A percentile compares a stretch with the other conserved stretches of the same genome.
phyloP scores from a whole-genome alignment of 1,140 invertebrate species.

The Kradibia gibbosae region DNA sequence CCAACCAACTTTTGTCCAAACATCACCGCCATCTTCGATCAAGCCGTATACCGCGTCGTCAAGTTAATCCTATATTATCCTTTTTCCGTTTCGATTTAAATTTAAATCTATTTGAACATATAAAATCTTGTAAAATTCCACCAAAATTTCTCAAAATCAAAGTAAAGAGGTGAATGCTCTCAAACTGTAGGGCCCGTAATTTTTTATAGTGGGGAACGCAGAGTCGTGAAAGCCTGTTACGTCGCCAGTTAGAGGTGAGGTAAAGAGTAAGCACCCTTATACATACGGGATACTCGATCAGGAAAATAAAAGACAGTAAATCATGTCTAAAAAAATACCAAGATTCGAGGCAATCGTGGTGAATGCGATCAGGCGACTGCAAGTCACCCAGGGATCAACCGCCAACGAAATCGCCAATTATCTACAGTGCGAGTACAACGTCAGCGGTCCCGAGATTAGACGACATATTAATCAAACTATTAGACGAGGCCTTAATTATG shows the following conservation, averaged over 20 bases:
- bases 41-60: not conserved
- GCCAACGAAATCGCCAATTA: slow-evolving; percentile 65
- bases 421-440: slow-evolving; percentile 63
- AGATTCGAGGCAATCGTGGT: slow-evolving; percentile 65
- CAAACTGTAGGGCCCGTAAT: not conserved
- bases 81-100: not conserved
- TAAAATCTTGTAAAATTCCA: not conserved
- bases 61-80: not conserved
- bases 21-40: slow-evolving; percentile 3
- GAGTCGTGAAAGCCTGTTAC: not conserved
- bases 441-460: slow-evolving; percentile 55
- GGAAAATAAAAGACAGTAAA: not conserved
- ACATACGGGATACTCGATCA: not conserved
- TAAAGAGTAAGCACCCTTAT: not conserved
- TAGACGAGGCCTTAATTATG: slow-evolving; percentile 62
- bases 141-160: not conserved
- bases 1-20: slow-evolving; percentile 33
- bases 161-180: not conserved
- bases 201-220: not conserved
- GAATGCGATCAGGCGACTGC: slow-evolving; percentile 64
- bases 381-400: slow-evolving; percentile 65
- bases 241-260: not conserved
- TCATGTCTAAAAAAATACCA: slow-evolving; percentile 49
- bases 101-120: not conserved
- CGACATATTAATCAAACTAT: slow-evolving; percentile 63